Conservation (phyloP, 2,113 vertebrate species). For the Cyprinodon variegatus region DNA sequence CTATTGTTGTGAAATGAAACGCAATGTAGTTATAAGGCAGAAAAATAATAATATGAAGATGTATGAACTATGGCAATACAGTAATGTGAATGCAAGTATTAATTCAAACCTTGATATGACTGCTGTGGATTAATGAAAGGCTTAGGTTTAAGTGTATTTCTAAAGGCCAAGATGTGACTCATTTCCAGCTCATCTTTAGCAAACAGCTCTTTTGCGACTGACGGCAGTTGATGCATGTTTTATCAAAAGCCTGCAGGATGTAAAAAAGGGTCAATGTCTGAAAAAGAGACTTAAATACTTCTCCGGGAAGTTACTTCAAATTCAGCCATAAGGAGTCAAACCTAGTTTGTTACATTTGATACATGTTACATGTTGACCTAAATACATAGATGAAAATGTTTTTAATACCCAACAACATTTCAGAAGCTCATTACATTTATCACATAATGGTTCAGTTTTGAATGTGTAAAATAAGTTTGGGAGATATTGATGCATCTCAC, state of each 20-base stretch:
- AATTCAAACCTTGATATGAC: neutral
- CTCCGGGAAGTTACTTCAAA: neutral
- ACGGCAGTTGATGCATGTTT: neutral
- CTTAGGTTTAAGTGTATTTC: neutral
- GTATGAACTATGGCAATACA: neutral
- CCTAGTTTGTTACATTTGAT: too few relatives aligned
- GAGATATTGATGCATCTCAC: conserved; percentile 1
- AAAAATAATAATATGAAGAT: neutral
- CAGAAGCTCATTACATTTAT: neutral
- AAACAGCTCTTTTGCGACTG: neutral
- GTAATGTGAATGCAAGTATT: neutral
- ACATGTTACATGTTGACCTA: neutral
- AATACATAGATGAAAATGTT: too few relatives aligned
- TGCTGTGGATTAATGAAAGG: neutral
- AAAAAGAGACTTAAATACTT: neutral
- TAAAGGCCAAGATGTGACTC: neutral
- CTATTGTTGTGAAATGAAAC: too few relatives aligned
- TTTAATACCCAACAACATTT: neutral
- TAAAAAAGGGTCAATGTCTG: neutral
- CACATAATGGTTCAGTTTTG: neutral
- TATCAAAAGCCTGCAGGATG: neutral
- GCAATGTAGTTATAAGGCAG: neutral
- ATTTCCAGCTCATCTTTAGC: neutral
- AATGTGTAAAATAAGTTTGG: neutral
- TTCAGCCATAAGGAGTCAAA: neutral